These are phyloP conservation scores for Saimiri boliviensis DNA, from an alignment of 2,113 vertebrate species.

Conservation along the genomic window DNA sequence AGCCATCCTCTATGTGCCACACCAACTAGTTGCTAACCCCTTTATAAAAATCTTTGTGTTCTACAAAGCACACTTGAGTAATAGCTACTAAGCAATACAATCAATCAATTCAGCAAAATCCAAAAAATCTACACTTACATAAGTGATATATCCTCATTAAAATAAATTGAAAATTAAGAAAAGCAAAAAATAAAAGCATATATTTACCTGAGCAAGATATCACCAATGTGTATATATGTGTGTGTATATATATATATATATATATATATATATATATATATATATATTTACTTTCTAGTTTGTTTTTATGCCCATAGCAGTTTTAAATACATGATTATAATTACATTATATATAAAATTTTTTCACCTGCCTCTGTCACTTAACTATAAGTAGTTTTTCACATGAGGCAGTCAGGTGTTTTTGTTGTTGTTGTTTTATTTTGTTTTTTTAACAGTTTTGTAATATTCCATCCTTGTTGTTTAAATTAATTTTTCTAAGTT, in stretches of 20 bases:
- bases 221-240: not conserved
- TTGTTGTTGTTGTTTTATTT: too few species aligned
- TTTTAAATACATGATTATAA: not conserved
- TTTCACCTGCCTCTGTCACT: not conserved
- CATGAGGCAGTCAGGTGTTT: not conserved
- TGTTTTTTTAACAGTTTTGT: not conserved
- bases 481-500: not conserved
- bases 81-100: not conserved
- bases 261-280: not conserved
- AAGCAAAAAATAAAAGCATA: not conserved
- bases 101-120: not conserved
- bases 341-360: not conserved
- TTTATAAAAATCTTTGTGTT: not conserved
- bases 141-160: not conserved
- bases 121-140: not conserved
- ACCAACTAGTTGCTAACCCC: fast-evolving
- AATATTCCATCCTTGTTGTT: not conserved
- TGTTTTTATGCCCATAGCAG: not conserved
- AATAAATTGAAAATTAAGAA: not conserved
- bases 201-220: not conserved
- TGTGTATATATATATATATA: not conserved
- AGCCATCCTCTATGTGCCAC: not conserved
- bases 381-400: not conserved
- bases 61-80: not conserved
- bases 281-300: not conserved